These are phyloP conservation scores for Nemapogon koenigi DNA, from an alignment of 2,888 invertebrate species.

Conservation along the genomic window DNA sequence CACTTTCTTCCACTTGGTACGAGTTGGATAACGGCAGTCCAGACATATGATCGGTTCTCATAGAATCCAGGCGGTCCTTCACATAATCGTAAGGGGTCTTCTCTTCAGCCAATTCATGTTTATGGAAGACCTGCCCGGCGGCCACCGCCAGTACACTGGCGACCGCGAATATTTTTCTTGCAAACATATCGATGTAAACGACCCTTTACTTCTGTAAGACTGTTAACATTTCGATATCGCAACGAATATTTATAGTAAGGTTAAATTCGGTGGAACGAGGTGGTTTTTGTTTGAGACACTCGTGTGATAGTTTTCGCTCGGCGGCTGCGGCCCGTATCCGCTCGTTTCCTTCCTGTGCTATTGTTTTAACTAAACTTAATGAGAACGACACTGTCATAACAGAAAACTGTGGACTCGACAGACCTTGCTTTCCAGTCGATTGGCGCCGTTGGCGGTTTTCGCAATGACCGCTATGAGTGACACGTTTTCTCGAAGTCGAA, in stretches of 20 bases:
- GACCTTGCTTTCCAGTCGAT: slow-evolving; percentile 63
- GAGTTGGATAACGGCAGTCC: slow-evolving; percentile 51
- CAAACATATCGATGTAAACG: slow-evolving; percentile 30
- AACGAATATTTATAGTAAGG: slow-evolving; percentile 54
- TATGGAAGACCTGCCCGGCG: slow-evolving; percentile 20
- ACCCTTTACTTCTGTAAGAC: slow-evolving; percentile 35
- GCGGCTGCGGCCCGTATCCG: slow-evolving; percentile 32
- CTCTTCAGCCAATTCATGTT: slow-evolving; percentile 40
- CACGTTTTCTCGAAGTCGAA: slow-evolving; percentile 40
- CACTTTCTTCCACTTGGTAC: slow-evolving; percentile 67
- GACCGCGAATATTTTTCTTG: slow-evolving; percentile 2
- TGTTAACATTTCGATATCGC: slow-evolving; percentile 50
- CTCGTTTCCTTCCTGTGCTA: slow-evolving; percentile 60
- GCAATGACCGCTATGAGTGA: slow-evolving; percentile 44
- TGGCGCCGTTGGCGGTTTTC: slow-evolving; percentile 51
- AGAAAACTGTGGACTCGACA: slow-evolving; percentile 41
- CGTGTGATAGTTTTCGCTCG: slow-evolving; percentile 50
- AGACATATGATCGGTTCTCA: slow-evolving; percentile 32
- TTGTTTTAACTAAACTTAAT: slow-evolving; percentile 57
- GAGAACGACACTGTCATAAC: slow-evolving; percentile 47
- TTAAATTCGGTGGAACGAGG: slow-evolving; percentile 54
- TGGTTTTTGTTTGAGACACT: slow-evolving; percentile 27
- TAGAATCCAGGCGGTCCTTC: slow-evolving; percentile 40
- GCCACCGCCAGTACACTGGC: slow-evolving; percentile 27
- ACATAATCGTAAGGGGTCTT: slow-evolving; percentile 56